Evolutionary conservation across 2,888 invertebrate species (phyloP).

Genomic region (Aspidiotus destructor): DNA sequence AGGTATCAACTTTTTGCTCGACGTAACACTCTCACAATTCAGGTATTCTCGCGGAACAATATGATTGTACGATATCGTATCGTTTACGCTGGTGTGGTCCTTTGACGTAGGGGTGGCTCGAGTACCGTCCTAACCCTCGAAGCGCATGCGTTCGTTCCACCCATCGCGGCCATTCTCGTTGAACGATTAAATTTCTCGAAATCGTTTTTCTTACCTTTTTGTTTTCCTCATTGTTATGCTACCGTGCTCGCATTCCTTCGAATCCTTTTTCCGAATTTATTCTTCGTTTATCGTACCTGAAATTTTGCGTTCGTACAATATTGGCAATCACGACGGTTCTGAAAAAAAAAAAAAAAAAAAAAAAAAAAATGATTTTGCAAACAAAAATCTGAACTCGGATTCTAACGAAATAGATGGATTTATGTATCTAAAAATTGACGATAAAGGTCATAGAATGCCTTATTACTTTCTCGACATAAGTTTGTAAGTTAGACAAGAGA

Average conservation of each 20-base stretch:
- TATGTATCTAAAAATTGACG: no score
- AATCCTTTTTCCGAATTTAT: no score
- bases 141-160: slow-evolving; percentile 30
- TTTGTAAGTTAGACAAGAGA: background rate
- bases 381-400: background rate
- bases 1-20: background rate
- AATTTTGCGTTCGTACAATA: no score
- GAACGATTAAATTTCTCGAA: slow-evolving; percentile 27
- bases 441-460: background rate
- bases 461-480: background rate
- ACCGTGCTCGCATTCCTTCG: no score
- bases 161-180: slow-evolving; percentile 29
- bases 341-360: background rate
- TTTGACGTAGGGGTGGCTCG: slow-evolving; percentile 26
- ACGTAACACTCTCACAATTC: slow-evolving; percentile 22
- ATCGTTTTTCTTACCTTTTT: slow-evolving; percentile 9
- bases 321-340: no score
- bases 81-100: slow-evolving; percentile 25
- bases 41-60: slow-evolving; percentile 28
- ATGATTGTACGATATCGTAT: slow-evolving; percentile 19
- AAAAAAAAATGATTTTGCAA: background rate
- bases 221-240: background rate
- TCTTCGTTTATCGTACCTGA: no score
- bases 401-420: no score
- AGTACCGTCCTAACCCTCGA: slow-evolving; percentile 14